Percentiles rank a stretch among this genome's conserved stretches.
These are phyloP conservation scores for Tolmerus cingulatus DNA, from an alignment of 2,888 invertebrate species.

Conservation along the genomic window DNA sequence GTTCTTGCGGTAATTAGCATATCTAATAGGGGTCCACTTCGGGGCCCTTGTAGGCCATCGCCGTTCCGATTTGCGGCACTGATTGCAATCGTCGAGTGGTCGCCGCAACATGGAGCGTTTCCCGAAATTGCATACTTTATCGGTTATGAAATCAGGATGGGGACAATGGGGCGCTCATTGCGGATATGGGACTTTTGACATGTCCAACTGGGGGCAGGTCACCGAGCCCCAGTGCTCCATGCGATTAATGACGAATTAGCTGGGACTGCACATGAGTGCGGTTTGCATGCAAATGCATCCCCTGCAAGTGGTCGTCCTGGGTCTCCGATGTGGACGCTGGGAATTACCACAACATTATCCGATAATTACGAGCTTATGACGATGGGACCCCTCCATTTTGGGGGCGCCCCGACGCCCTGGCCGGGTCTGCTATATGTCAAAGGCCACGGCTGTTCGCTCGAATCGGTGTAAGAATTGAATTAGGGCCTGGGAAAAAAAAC, in stretches of 20 bases:
- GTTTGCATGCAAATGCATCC: constrained; percentile 18
- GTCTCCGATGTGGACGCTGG: not conserved
- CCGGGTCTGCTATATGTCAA: not conserved
- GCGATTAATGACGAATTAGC: constrained; percentile 24
- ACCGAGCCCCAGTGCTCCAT: not conserved
- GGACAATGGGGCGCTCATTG: not conserved
- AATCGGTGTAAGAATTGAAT: not conserved
- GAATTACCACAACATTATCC: constrained; percentile 20
- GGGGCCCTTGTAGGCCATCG: not conserved
- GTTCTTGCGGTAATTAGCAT: not conserved
- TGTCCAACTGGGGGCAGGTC: not conserved
- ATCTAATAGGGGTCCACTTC: not conserved
- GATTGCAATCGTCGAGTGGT: not conserved
- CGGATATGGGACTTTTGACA: not conserved
- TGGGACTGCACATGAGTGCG: not conserved
- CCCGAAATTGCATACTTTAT: not conserved
- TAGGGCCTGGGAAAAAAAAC: not conserved
- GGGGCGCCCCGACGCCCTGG: not conserved
- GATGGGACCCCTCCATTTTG: not conserved
- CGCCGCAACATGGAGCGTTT: not conserved
- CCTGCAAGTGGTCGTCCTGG: not conserved
- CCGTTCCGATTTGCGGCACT: not conserved
- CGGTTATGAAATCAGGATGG: not conserved
- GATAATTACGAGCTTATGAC: constrained; percentile 8
- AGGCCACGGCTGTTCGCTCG: not conserved